Conservation (phyloP, 2,797 vertebrate genomes). For the Pseudochaenichthys georgianus region DNA sequence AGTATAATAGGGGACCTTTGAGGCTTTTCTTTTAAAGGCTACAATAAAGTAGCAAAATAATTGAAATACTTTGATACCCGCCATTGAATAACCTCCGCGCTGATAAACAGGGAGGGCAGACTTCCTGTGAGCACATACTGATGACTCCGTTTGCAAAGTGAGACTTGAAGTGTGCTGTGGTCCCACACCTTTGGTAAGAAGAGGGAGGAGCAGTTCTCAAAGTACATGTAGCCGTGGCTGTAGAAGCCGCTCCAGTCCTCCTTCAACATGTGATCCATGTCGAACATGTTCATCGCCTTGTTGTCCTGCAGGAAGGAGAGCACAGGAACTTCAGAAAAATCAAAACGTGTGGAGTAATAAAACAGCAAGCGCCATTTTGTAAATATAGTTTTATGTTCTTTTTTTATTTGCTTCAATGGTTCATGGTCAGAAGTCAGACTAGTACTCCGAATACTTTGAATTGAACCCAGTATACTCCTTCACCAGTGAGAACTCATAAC, state of each 20-base stretch:
- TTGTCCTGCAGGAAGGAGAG: constrained; percentile 71
- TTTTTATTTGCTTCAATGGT: too few species aligned
- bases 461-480: too few species aligned
- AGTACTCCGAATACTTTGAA: too few species aligned
- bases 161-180: not conserved
- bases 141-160: not conserved
- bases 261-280: constrained; percentile 81
- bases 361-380: too few species aligned
- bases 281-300: constrained; percentile 80
- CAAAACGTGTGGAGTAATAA: too few species aligned
- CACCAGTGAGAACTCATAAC: too few species aligned
- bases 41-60: not conserved
- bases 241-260: constrained; percentile 84
- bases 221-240: constrained; percentile 84
- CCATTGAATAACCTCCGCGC: not conserved
- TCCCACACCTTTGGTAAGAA: constrained; percentile 88
- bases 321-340: too few species aligned
- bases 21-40: too few species aligned
- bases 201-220: constrained; percentile 89
- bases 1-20: too few species aligned
- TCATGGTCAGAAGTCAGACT: too few species aligned
- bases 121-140: not conserved
- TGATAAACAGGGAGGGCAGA: not conserved
- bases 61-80: not conserved
- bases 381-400: too few species aligned